Base-by-base conservation (phyloP, 2,113 vertebrate species). In the Heloderma charlesbogerti region DNA sequence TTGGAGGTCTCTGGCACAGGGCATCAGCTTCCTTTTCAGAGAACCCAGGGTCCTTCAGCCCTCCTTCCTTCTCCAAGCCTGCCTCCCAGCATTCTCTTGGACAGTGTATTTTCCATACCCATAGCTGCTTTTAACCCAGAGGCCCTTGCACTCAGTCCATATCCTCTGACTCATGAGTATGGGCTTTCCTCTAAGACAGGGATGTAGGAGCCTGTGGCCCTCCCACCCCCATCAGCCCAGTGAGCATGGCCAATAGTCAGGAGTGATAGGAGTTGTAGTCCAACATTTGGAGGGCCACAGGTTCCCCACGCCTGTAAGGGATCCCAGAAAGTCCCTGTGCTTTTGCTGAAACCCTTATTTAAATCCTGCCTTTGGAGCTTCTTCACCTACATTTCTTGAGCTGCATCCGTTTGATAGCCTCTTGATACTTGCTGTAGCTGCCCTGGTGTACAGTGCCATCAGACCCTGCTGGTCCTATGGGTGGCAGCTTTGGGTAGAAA, bases 401-500 rank as follows among this genome's bases (percentile, higher is more conserved):
- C 63, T 81, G 87, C 80, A 88, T 93, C 87, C 92, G 93, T 74
- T 10, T 90, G 40, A 97, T 90, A 87, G 96, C 96, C 89, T 96
- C 93, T 0, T 90, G 94, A 94, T 98, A 97, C 86, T 18, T 95
- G 6, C 3, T 18, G n/a, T 97, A 93, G 91, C 98, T 98, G 8
- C 97, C 97, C 66, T 93, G 91, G 86, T 96, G 93, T 72, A 93
- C 78, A 0, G 80, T 93, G 40, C 93, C 89, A 74, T 94, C 95
- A 34, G 90, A 92, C 7, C 93, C 89, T 93, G 94, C 91, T 10
- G 84, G 40, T 83, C 91, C 92, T 89, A 96, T 95, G 1, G 92
- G 91, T 78, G 94, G 94, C 72, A 97, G 94, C 93, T 93, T 96
- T 3, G 63, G 90, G n/a, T 91, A 63, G 43, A 45, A 86, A 20